Conservation (phyloP, 2,888 invertebrate species). For the Chaetoderma sp. region DNA sequence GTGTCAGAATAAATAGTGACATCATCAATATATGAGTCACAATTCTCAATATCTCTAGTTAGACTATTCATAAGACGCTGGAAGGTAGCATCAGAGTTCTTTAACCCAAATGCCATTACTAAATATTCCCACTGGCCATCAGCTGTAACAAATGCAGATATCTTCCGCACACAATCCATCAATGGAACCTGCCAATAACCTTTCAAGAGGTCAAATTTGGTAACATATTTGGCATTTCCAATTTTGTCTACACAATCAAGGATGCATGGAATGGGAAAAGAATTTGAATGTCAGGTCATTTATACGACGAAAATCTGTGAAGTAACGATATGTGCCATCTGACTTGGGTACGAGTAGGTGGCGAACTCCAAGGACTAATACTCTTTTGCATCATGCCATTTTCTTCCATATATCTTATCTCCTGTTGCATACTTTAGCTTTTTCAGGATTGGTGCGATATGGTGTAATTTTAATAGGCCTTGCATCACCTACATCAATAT, state of each 20-base stretch:
- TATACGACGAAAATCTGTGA: too few relatives aligned
- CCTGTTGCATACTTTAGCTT: slow-evolving; percentile 23
- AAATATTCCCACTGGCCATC: slow-evolving; percentile 29
- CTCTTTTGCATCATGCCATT: slow-evolving; percentile 43
- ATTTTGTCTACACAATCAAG: background rate
- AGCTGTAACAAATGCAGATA: slow-evolving; percentile 33
- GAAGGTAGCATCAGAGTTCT: slow-evolving; percentile 36
- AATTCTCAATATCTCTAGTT: background rate
- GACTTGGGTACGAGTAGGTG: slow-evolving; percentile 36
- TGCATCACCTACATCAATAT: too few relatives aligned
- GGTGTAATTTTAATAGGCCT: slow-evolving; percentile 21
- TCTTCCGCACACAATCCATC: slow-evolving; percentile 34
- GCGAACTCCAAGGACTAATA: slow-evolving; percentile 40
- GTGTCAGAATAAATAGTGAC: slow-evolving; percentile 12
- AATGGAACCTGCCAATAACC: slow-evolving; percentile 28
- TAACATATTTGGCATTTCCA: background rate
- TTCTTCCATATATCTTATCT: slow-evolving; percentile 38
- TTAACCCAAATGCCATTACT: slow-evolving; percentile 42
- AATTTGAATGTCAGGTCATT: too few relatives aligned
- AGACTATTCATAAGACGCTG: slow-evolving; percentile 32
- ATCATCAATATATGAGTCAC: slow-evolving; percentile 36
- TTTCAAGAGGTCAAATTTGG: background rate
- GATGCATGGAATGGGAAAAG: too few relatives aligned
- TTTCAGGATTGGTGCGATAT: slow-evolving; percentile 10
- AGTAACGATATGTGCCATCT: slow-evolving; percentile 31